Evolutionary conservation across 1,140 invertebrate genomes (phyloP), one percentile per base, ranked within the genome.

Genomic region (Drosophila carrolli): DNA sequence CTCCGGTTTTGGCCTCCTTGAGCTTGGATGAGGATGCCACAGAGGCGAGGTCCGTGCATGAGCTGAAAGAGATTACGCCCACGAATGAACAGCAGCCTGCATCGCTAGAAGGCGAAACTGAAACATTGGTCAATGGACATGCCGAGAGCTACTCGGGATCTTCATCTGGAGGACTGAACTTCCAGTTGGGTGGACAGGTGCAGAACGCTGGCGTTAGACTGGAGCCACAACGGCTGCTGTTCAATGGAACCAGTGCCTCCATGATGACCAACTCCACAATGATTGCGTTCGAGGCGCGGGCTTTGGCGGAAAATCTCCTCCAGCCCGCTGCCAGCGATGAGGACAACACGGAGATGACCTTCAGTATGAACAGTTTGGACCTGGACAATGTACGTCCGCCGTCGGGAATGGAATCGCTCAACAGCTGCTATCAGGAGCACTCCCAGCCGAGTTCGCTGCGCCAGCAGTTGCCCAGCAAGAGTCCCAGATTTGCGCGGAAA

Each of bases 381-480:
- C 91, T 97, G 38, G 96, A 97, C 51, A 94, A 95, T 50, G 94
- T 97, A 2, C 95, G 95, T 76, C 97, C 97, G 1, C 97, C 97
- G 0, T 97, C 97, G 1, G 94, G 95, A 44, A 94, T 96, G 93
- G 95, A 95, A 4, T 91, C 81, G 5, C 47, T 92, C 1, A 92
- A 90, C 29, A 82, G 90, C 32, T 91, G 79, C 75, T 68, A 75
- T 51, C 81, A 92, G 48, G 75, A 81, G 9, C 75, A 79, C 5
- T 82, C 89, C 0, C 88, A 90, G 46, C 83, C 83, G 0, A 91
- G 91, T 35, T 85, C 90, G 0, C 11, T 90, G 23, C 90, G 27
- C 56, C 92, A 90, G 55, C 92, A 78, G 71, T 55, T 92, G 51
- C 78, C 90, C 13, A 78, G 78, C 40, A 91, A 90, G 13, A 91